Conservation (phyloP, 2,797 vertebrate species). For the Mus minutoides region DNA sequence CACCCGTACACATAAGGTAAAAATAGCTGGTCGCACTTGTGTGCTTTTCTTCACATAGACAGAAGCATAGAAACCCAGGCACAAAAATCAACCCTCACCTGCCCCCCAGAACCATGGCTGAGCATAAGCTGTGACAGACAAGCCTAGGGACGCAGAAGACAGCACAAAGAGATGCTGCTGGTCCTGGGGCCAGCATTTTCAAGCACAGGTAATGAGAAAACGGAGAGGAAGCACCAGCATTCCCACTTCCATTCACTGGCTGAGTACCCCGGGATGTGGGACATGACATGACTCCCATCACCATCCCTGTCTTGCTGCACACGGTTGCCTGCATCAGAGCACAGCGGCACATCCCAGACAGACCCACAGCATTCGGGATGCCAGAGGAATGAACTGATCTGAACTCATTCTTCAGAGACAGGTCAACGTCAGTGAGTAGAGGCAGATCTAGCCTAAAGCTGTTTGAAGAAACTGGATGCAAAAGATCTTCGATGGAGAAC, state of each 20-base stretch:
- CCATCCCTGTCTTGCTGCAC: too few relatives aligned
- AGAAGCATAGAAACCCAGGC: not conserved
- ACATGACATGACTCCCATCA: not conserved
- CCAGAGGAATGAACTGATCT: not conserved
- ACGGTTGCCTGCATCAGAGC: not conserved
- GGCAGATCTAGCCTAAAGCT: not conserved
- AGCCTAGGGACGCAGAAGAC: too few relatives aligned
- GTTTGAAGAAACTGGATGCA: not conserved
- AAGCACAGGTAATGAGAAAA: not conserved
- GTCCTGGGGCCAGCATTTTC: too few relatives aligned
- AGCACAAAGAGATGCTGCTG: not conserved
- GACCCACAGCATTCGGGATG: not conserved
- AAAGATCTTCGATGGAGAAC: not conserved
- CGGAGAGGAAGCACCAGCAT: not conserved
- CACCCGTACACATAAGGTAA: not conserved
- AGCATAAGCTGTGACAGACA: not conserved
- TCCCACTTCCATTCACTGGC: not conserved
- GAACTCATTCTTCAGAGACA: not conserved
- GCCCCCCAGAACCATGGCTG: not conserved
- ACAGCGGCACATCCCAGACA: not conserved
- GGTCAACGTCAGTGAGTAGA: too few relatives aligned
- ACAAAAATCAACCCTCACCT: not conserved
- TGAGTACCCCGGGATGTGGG: not conserved
- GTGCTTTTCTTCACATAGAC: not conserved
- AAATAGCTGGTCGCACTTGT: not conserved